Conservation (phyloP, 64 coral and sea anemone genomes). For the Exaiptasia diaphana region DNA sequence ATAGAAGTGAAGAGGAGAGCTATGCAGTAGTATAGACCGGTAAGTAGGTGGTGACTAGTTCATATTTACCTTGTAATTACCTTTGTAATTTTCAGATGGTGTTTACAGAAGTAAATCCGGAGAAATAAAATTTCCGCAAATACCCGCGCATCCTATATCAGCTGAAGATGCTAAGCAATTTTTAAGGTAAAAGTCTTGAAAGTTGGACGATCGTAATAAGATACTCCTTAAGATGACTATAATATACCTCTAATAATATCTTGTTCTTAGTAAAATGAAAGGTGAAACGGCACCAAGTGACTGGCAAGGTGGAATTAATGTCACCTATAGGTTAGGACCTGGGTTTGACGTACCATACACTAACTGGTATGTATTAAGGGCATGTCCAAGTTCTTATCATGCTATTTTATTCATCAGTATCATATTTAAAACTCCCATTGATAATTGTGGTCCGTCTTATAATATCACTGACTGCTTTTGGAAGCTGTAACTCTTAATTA, state of each 20-base stretch:
- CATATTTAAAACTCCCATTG: not conserved
- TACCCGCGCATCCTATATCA: slow-evolving; percentile 90
- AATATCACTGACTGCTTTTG: no score
- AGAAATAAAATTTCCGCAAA: slow-evolving; percentile 64
- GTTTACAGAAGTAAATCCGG: slow-evolving; percentile 53
- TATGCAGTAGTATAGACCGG: not conserved
- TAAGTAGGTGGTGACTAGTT: not conserved
- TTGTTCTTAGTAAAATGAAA: slow-evolving; percentile 29
- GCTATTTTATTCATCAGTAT: not conserved
- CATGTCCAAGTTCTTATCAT: not conserved
- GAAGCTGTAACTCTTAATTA: no score
- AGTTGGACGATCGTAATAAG: not conserved
- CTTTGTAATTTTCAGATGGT: slow-evolving; percentile 45
- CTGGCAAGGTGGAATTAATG: slow-evolving; percentile 73
- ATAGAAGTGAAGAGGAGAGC: not conserved
- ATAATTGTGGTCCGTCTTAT: not conserved
- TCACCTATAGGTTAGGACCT: slow-evolving; percentile 84
- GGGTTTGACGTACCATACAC: slow-evolving; percentile 46
- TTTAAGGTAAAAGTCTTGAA: slow-evolving; percentile 41
- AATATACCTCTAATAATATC: no score
- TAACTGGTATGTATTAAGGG: slow-evolving; percentile 74
- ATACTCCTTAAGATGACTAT: not conserved
- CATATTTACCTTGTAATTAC: no score
- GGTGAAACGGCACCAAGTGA: slow-evolving; percentile 49
- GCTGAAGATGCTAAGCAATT: slow-evolving; percentile 76